Evolutionary conservation across 2,888 invertebrate species (phyloP).

Genomic region (Anoncus sp.): DNA sequence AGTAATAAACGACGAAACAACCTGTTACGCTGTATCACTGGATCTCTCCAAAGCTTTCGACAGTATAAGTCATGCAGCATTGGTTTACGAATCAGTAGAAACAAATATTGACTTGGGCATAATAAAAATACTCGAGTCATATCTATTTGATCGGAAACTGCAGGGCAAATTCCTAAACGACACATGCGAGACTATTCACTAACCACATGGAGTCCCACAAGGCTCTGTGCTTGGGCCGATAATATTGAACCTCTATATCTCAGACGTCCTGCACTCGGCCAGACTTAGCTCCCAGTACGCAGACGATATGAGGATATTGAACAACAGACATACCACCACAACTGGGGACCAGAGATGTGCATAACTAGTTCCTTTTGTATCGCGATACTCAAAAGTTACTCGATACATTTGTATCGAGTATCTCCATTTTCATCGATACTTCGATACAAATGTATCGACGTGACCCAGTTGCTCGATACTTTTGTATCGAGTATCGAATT

Average conservation of each 20-base stretch:
- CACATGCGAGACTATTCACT: background rate
- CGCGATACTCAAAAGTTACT: no score
- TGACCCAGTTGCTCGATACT: no score
- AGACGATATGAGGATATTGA: constrained; percentile 40
- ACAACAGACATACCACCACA: constrained; percentile 35
- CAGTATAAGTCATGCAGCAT: constrained; percentile 30
- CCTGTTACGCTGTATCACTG: constrained; percentile 26
- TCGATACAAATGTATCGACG: no score
- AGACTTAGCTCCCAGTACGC: constrained; percentile 20
- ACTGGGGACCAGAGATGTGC: no score
- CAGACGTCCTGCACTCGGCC: constrained; percentile 15
- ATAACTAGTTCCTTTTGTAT: no score
- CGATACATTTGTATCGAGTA: no score
- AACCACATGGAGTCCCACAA: constrained; percentile 38
- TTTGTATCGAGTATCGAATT: no score
- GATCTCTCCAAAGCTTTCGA: constrained; percentile 51
- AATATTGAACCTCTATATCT: constrained; percentile 34
- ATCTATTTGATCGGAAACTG: constrained; percentile 22
- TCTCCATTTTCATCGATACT: no score
- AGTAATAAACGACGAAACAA: constrained; percentile 34
- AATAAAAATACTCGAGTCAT: constrained; percentile 45
- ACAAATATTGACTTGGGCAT: constrained; percentile 5
- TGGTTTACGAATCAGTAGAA: constrained; percentile 23
- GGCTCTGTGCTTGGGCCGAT: constrained; percentile 41
- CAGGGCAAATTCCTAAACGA: constrained; percentile 45